Conservation (phyloP, 2,113 vertebrate genomes). For the Mustelus asterias region DNA sequence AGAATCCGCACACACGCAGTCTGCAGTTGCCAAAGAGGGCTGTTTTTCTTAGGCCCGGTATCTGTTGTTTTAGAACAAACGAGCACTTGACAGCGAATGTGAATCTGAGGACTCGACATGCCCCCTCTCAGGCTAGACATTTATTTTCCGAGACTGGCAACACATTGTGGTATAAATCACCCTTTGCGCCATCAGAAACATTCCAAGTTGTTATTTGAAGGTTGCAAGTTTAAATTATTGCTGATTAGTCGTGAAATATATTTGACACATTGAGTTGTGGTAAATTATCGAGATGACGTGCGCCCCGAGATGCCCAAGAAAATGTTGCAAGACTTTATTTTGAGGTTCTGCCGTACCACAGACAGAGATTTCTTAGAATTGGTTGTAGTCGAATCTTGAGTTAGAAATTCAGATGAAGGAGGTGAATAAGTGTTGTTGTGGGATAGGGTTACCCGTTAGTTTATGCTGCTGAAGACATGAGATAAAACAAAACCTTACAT, state of each 20-base stretch:
- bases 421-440: background rate
- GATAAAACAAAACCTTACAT: background rate
- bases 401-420: background rate
- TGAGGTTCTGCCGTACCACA: background rate
- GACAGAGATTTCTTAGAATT: background rate
- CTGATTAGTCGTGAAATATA: background rate
- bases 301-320: background rate
- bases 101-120: background rate
- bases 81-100: background rate
- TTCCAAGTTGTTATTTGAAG: slow-evolving; percentile 26
- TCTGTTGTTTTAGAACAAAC: slow-evolving; percentile 1
- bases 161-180: background rate
- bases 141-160: background rate
- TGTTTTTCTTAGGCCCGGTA: slow-evolving; percentile 6
- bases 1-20: background rate
- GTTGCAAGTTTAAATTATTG: slow-evolving; percentile 24
- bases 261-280: background rate
- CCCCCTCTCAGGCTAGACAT: background rate
- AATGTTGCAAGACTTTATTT: background rate
- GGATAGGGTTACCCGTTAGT: background rate
- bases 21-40: background rate
- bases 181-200: slow-evolving; percentile 5
- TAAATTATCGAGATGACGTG: background rate
- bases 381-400: background rate
- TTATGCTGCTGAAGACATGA: no score